Base-by-base conservation (phyloP, 2,888 invertebrate genomes). In the Lobophora halterata region DNA sequence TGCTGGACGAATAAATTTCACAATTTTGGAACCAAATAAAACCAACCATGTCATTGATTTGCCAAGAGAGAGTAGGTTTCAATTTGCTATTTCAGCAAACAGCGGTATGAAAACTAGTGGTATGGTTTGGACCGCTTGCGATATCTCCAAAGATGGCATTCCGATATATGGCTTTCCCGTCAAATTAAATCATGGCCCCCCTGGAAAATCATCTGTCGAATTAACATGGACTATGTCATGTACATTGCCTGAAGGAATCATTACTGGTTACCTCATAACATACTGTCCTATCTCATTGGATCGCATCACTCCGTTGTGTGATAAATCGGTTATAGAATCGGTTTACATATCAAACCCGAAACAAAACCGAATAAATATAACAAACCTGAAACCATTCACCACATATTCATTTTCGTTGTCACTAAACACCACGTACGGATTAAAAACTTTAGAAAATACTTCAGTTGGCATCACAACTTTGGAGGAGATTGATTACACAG, bases 31-130 rank as follows among this genome's bases (percentile, higher is more conserved):
- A 39, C 53, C 77, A 4, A 55, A 61, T 3, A 71, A 71, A 43
- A 79, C 63, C 85, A 62, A 89, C 81, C 61, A 90, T 62, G 90
- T 91, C 25, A 87, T 92, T 53, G 89, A 90, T 10, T 86, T 93
- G 10, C 88, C 90, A 2, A 45, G 82, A 81, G 88, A 90, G 31
- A 79, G 78, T 40, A 89, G 90, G 14, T 93, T 90, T 66, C 94
- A 90, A 61, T 95, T 96, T 85, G 96, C 95, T 1, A 93, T 96
- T 44, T 91, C 96, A 3, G 94, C 94, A 0, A 95, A 95, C 61
- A 91, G 90, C 20, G 75, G 80, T 0, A 71, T 71, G 2, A 89
- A 88, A 41, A 95, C 94, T 50, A 95, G 95, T 65, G 96, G 96
- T 1, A 94, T 96, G 93, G 89, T 92, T 5, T 96, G 96, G 96